Evolutionary conservation across 2,113 vertebrate genomes (phyloP).

Genomic region (Haplochromis vanheusdeni): DNA sequence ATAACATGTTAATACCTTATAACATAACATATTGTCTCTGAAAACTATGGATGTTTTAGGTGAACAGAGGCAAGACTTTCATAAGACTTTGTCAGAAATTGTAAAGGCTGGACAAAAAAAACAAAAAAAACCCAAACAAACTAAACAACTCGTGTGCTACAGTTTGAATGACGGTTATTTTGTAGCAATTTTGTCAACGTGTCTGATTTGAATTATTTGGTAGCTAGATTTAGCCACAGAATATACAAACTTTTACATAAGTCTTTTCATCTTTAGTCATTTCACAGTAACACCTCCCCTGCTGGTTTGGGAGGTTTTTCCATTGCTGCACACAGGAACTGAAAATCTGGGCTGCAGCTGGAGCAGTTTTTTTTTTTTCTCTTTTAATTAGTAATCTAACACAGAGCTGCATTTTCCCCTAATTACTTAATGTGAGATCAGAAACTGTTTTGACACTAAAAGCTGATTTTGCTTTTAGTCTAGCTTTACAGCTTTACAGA

Average conservation of each 20-base stretch:
- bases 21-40: not conserved
- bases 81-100: not conserved
- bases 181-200: not conserved
- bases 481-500: not conserved
- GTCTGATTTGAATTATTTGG: not conserved
- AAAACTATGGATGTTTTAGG: not conserved
- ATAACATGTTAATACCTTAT: not conserved
- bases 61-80: not conserved
- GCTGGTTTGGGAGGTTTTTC: not conserved
- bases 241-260: not conserved
- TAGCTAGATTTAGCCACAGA: not conserved
- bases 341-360: not conserved
- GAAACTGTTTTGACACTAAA: not conserved
- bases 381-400: not conserved
- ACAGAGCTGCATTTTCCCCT: not conserved
- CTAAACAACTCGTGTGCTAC: not conserved
- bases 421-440: not conserved
- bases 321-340: not conserved
- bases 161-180: not conserved
- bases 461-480: not conserved
- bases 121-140: rapidly evolving
- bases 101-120: not conserved
- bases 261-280: not conserved
- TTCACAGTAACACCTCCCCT: not conserved
- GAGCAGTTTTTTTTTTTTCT: not conserved